These are phyloP conservation scores for Sabellastarte sp. DNA, from an alignment of 2,888 invertebrate genomes.

Conservation along the genomic window DNA sequence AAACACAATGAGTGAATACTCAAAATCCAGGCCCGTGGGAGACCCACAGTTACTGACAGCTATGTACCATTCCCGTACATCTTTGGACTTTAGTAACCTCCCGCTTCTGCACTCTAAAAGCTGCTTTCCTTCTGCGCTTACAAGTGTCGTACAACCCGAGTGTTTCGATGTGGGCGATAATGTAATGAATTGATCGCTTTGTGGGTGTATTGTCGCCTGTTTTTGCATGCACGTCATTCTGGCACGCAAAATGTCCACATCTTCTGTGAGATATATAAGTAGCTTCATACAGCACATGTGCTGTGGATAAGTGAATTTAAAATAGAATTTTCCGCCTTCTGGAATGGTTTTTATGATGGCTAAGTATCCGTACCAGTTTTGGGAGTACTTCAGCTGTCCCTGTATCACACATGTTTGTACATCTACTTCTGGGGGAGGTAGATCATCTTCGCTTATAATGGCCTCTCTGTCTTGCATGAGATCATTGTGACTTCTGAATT, in stretches of 20 bases:
- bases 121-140: neutral
- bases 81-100: constrained; percentile 21
- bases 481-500: too few relatives aligned
- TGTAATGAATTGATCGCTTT: constrained; percentile 24
- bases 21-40: constrained; percentile 20
- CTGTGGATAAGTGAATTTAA: constrained; percentile 20
- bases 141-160: constrained; percentile 4
- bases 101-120: constrained; percentile 17
- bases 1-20: constrained; percentile 20
- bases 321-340: constrained; percentile 16
- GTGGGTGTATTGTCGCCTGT: constrained; percentile 22
- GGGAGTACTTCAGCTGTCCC: constrained; percentile 9
- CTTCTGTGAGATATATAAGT: constrained; percentile 25
- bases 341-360: constrained; percentile 8
- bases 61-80: constrained; percentile 23
- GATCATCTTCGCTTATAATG: too few relatives aligned
- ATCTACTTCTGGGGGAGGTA: too few relatives aligned
- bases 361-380: constrained; percentile 26
- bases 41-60: constrained; percentile 28
- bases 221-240: constrained; percentile 28
- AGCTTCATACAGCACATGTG: constrained; percentile 27
- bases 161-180: constrained; percentile 18
- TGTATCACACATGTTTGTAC: constrained; percentile 15
- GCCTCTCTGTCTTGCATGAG: too few relatives aligned
- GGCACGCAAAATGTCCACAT: constrained; percentile 18